Percentiles rank a stretch among this genome's conserved stretches.
phyloP scores from a whole-genome alignment of 1,140 invertebrate genomes.

The Scaptomyza graminum region DNA sequence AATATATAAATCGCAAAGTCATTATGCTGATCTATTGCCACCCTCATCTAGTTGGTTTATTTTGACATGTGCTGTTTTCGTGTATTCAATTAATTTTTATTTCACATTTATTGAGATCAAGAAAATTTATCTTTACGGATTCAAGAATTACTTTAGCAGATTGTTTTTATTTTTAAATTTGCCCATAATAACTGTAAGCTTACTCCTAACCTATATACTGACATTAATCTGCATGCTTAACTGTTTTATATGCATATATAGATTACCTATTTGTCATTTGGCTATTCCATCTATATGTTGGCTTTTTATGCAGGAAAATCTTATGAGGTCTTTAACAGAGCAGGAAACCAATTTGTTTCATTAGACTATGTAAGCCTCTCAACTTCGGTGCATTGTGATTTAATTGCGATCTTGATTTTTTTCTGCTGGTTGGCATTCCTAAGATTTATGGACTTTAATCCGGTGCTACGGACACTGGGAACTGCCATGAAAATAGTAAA shows the following conservation, averaged over 20 bases:
- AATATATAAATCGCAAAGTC: not conserved
- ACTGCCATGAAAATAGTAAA: constrained; percentile 85
- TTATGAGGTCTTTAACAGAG: not conserved
- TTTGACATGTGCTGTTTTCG: not conserved
- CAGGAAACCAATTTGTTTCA: not conserved
- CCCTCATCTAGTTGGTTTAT: not conserved
- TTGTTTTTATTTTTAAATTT: not conserved
- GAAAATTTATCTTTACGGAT: not conserved
- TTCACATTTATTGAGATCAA: constrained; percentile 18
- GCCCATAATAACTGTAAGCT: constrained; percentile 14
- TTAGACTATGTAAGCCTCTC: not conserved
- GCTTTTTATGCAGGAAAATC: not conserved
- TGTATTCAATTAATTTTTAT: constrained; percentile 19
- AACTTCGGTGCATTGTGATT: not conserved
- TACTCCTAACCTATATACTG: not conserved
- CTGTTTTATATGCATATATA: not conserved
- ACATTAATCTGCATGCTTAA: no score
- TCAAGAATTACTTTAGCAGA: not conserved
- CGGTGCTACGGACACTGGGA: constrained; percentile 89
- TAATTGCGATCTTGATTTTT: constrained; percentile 37
- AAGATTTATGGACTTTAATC: constrained; percentile 86
- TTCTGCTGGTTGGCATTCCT: constrained; percentile 44
- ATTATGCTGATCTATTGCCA: not conserved
- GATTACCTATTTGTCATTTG: not conserved
- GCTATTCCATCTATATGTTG: not conserved